Percentiles rank a stretch among this genome's conserved stretches.
These are phyloP conservation scores for Hirtodrosophila confusa DNA, from an alignment of 2,888 invertebrate genomes.

Conservation along the genomic window DNA sequence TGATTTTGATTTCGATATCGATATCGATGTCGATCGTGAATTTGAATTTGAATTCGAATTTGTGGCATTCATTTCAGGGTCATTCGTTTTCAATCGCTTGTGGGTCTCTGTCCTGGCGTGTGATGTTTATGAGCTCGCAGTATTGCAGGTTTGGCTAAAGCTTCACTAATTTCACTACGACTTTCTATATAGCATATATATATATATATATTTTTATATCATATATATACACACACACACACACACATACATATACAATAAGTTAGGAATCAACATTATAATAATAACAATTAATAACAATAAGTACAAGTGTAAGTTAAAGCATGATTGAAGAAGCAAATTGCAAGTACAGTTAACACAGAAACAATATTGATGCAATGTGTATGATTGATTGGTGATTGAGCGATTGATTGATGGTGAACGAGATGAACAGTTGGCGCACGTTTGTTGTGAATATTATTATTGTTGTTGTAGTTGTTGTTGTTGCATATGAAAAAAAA, in stretches of 20 bases:
- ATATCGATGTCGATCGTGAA: conserved; percentile 30
- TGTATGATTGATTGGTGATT: conserved; percentile 28
- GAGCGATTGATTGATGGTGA: conserved; percentile 28
- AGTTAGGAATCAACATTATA: conserved; percentile 6
- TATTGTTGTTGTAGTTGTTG: conserved; percentile 30
- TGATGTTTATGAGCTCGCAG: conserved; percentile 81
- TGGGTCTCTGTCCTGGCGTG: conserved; percentile 65
- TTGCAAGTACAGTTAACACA: conserved; percentile 55
- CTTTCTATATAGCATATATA: conserved; percentile 77
- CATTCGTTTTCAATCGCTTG: conserved; percentile 54
- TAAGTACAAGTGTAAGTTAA: conserved; percentile 27
- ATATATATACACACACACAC: conserved; percentile 26
- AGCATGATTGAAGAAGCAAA: conserved; percentile 41
- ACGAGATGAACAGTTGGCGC: conserved; percentile 29
- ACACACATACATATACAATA: conserved; percentile 25
- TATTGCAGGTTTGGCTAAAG: conserved; percentile 83
- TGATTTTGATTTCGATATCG: conserved; percentile 10
- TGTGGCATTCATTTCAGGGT: conserved; percentile 37
- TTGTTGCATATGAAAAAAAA: conserved; percentile 49
- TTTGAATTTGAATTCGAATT: conserved; percentile 41
- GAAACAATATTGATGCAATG: conserved; percentile 11
- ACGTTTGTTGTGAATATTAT: conserved; percentile 28
- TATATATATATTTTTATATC: conserved; percentile 15
- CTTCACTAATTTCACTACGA: conserved; percentile 84
- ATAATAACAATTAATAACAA: conserved; percentile 16